Evolutionary conservation across 2,888 invertebrate species (phyloP), one percentile per base, ranked within the genome.

Genomic region (Cataglyphis altisquamis): DNA sequence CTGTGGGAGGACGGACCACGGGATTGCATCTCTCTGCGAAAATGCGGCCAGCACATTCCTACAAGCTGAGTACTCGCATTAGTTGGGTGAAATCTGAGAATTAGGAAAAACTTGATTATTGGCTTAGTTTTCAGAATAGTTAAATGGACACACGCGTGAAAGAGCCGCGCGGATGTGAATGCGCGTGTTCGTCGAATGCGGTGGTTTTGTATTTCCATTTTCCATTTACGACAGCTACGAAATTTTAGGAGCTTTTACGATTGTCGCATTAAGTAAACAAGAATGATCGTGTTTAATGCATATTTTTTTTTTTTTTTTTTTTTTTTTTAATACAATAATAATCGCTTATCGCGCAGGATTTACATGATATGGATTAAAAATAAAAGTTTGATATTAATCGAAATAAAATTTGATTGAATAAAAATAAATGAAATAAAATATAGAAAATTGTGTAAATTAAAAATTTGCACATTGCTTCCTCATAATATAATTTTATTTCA

Each of bases 61-160:
- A 29, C 10, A 21, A 29, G 18, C 67, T 48, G 21, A 45, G 67
- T 36, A 12, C n/a, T 77, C 52, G 39, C 45, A 45, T 68, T 60
- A 60, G 57, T 66, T 57, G 39, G 39, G 32, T 36, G 45, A 80
- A 80, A 68, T 80, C 45, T 70, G 68, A 80, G 36, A 78, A 68
- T 78, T 41, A 45, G 60, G 68, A 80, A 80, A 80, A 80, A 78
- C 78, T 57, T 29, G 52, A 21, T 80, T 80, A 80, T 68, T 80
- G 60, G 70, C 60, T 80, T 80, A 62, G 68, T 80, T 80, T 80
- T 45, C 45, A 12, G 45, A 12, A 70, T 80, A 68, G 78, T 78
- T 68, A 36, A 10, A 57, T 52, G 32, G 15, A 18, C 45, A 18
- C 41, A 10, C 25, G 36, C 8, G 45, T 45, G 45, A 60, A 68